Percentiles rank a stretch among this genome's conserved stretches.
These are phyloP conservation scores for Tetrax tetrax DNA, from an alignment of 2,113 vertebrate species.

Conservation along the genomic window DNA sequence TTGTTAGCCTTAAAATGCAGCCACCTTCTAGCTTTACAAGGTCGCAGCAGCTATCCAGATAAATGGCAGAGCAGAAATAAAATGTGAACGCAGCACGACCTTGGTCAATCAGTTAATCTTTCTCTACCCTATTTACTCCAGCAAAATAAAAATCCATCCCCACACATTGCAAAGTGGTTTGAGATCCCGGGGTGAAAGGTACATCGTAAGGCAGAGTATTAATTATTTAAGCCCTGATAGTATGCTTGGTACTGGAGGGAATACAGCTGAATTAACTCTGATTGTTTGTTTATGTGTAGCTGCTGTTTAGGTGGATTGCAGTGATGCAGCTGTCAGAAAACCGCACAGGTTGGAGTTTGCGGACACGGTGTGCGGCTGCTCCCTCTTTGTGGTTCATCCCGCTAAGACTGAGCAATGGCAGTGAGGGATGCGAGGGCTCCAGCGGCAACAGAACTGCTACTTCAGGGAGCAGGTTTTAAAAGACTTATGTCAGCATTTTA, in stretches of 20 bases:
- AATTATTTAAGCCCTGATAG: slow-evolving; percentile 31
- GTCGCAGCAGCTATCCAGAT: slow-evolving; percentile 6
- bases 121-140: slow-evolving; percentile 8
- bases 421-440: background rate
- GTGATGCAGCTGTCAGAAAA: background rate
- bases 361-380: rapidly evolving
- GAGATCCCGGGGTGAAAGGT: slow-evolving; percentile 37
- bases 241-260: background rate
- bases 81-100: background rate
- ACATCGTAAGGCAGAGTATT: background rate
- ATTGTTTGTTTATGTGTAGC: background rate
- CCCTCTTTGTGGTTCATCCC: background rate
- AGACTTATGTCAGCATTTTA: background rate
- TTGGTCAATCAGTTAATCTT: slow-evolving; percentile 46
- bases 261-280: background rate
- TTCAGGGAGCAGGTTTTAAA: background rate
- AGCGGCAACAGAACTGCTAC: background rate
- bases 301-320: rapidly evolving
- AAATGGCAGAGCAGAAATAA: background rate
- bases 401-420: rapidly evolving
- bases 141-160: slow-evolving; percentile 1
- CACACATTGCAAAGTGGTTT: background rate
- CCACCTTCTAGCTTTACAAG: slow-evolving; percentile 2
- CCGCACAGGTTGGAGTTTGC: background rate
- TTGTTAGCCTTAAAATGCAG: slow-evolving; percentile 13